Base-by-base conservation (phyloP, 2,888 invertebrate genomes). In the Napeogenes sylphis region DNA sequence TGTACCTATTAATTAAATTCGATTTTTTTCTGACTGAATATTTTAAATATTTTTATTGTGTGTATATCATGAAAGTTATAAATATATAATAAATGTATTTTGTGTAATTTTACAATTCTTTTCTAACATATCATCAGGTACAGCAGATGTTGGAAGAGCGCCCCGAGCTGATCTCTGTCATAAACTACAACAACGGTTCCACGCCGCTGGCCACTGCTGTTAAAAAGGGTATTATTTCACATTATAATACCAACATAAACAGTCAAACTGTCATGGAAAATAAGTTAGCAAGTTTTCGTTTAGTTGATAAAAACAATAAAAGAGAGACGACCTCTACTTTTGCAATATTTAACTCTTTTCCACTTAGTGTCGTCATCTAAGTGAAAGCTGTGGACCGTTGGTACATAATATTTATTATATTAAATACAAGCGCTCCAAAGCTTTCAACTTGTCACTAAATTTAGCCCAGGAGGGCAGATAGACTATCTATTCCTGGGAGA, bases 121-220 rank as follows among this genome's bases (percentile, higher is more conserved):
- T 42, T 42, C 42, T 42, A 10, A 42, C 45, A 4, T 32, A 4
- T 12, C 10, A 14, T 3, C 71, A 90, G 89, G 76, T 88, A 1
- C 87, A 87, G 61, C 71, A 75, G 32, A 87, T 90, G 87, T 63
- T 89, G 32, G 87, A 87, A 1, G 87, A 88, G 66, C 75, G 92
- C 2, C 91, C 92, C 0, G 75, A 80, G 13, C 75, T 92, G 58
- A 73, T 92, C 5, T 86, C 85, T 46, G 79, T 84, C 1, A 79
- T 89, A 69, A 92, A 91, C 73, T 81, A 82, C 0, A 75, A 72
- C 63, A 88, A 85, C 58, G 89, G 91, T 0, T 87, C 87, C 72
- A 91, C 92, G 0, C 92, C 92, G 0, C 83, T 93, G 46, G 83
- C 90, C 5, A 90, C 90, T n/a, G 91, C 92, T 3, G 82, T 91